A percentile compares a stretch with the other conserved stretches of the same genome.
These are phyloP conservation scores for Protosalanx chinensis DNA, from an alignment of 2,797 vertebrate species.

Conservation along the genomic window DNA sequence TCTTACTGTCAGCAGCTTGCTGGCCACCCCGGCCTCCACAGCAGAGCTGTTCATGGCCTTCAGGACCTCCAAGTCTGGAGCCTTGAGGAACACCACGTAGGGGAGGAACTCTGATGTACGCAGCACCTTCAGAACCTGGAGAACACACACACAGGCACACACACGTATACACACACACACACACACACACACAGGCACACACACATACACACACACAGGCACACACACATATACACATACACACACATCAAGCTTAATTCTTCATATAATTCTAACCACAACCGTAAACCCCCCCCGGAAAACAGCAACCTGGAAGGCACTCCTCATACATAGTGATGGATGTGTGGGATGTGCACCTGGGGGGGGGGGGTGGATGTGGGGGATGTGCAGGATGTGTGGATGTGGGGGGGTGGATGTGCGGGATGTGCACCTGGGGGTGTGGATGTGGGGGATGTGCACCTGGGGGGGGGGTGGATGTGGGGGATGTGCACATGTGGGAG, in stretches of 20 bases:
- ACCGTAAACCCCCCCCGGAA: not conserved
- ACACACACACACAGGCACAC: slow-evolving; percentile 11
- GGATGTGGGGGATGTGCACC: no score
- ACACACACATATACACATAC: slow-evolving; percentile 13
- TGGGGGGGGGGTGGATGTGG: not conserved
- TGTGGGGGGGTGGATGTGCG: not conserved
- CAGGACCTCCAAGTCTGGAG: slow-evolving; percentile 75
- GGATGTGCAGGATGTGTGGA: not conserved
- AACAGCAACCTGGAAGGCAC: no score
- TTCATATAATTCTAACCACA: not conserved
- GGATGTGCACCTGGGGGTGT: not conserved
- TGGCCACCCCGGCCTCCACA: slow-evolving; percentile 75
- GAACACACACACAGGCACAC: slow-evolving; percentile 9
- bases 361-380: no score
- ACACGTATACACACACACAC: slow-evolving; percentile 10
- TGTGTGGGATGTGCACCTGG: no score
- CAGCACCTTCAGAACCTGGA: slow-evolving; percentile 80
- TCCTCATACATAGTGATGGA: no score
- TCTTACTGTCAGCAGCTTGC: slow-evolving; percentile 74
- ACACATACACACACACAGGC: slow-evolving; percentile 6
- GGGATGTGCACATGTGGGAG: not conserved
- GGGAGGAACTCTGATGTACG: slow-evolving; percentile 84
- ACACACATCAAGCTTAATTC: not conserved
- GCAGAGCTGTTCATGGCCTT: slow-evolving; percentile 79
- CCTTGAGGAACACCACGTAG: slow-evolving; percentile 83